Base-by-base conservation (phyloP, 2,888 invertebrate genomes). In the Cylindroiulus punctatus region DNA sequence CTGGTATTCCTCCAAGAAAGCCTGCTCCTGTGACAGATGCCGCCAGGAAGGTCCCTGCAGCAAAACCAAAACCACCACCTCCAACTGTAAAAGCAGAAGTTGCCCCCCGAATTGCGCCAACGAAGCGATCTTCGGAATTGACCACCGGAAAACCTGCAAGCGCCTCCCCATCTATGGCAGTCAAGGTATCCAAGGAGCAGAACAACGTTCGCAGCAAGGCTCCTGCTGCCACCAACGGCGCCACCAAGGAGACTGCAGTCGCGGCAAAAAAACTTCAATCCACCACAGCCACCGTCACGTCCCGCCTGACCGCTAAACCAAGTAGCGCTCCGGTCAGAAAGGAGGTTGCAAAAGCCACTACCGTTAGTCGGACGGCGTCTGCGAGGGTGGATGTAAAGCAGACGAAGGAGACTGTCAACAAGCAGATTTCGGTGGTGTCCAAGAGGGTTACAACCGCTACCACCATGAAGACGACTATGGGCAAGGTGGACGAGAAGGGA, bases 331-430 rank as follows among this genome's bases (percentile, higher is more conserved):
- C 36, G n/a, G 32, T 26, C 26, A 44, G 19, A 22, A 88, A 88
- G 85, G 88, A 88, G 1, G 84, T 84, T 42, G 44, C n/a, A 30
- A 84, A 83, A 83, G 40, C 86, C 76, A 47, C 40, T 44, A n/a
- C 65, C 65, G 32, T 82, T 12, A 87, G 87, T 40, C 84, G 88
- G 12, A 84, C 87, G 14, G 86, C 85, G 30, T 87, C 88, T 17
- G 57, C 89, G 52, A 90, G 90, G 88, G 88, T 89, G 8, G 89
- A 90, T 17, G 90, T 91, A 88, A 86, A 88, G 88, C 86, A 89
- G 88, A 26, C 84, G 12, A 87, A 87, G 84, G 87, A 87, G n/a
- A 84, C 87, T 12, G 81, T 84, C 14, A 87, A 87, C 42, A 86
- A 87, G 44, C 82, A 86, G 44, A 57, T 87, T n/a, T 84, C 81